phyloP scores from a whole-genome alignment of 2,797 vertebrate species.

The Micropoecilia bifurca region DNA sequence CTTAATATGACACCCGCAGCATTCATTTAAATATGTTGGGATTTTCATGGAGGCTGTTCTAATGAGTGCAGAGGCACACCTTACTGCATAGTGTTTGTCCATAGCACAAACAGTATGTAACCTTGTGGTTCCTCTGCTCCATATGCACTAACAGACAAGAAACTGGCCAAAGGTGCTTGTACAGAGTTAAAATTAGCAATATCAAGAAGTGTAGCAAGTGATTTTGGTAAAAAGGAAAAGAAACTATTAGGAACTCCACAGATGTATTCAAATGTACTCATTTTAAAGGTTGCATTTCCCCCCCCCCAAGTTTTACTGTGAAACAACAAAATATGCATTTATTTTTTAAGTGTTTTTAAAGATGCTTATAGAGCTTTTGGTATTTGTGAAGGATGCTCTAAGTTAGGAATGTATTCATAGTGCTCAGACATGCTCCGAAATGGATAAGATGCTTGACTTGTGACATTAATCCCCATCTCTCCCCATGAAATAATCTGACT shows the following conservation, averaged over 20 bases:
- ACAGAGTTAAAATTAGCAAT: not conserved
- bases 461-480: conserved; percentile 19
- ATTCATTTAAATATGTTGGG: not conserved
- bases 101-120: not conserved
- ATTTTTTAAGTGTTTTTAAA: not conserved
- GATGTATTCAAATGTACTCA: not conserved
- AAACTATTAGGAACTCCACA: not conserved
- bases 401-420: conserved; percentile 35
- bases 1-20: not conserved
- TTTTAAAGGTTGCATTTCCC: not conserved
- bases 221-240: not conserved
- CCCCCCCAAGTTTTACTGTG: too few relatives aligned
- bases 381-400: not conserved
- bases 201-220: not conserved
- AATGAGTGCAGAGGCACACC: not conserved
- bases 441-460: conserved; percentile 36
- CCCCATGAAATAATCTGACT: conserved; percentile 54
- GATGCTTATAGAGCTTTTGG: not conserved
- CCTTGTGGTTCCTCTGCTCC: not conserved
- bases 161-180: not conserved
- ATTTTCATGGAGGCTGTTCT: not conserved
- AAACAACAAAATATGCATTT: conserved; percentile 2
- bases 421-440: conserved; percentile 38
- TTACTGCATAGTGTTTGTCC: not conserved
- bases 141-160: not conserved